Percentiles rank a stretch among this genome's conserved stretches.
phyloP scores from a whole-genome alignment of 2,797 vertebrate genomes.

The Coilia nasus region DNA sequence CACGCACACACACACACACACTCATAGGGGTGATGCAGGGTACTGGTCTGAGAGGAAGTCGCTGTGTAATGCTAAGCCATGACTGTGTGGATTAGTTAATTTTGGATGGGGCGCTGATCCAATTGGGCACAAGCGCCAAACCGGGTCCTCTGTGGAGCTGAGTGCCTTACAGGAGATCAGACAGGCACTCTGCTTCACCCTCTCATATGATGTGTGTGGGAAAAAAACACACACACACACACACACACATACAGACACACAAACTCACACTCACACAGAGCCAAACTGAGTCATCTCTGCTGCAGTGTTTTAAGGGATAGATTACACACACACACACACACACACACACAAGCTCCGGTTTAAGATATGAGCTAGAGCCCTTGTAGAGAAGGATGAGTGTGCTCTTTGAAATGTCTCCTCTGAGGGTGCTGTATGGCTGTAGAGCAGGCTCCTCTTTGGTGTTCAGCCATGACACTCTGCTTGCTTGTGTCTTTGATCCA shows the following conservation, averaged over 20 bases:
- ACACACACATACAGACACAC: too few relatives aligned
- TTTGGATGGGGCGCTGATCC: not conserved
- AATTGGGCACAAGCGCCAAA: not conserved
- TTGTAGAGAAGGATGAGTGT: not conserved
- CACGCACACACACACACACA: too few relatives aligned
- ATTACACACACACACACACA: too few relatives aligned
- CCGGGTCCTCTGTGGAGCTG: not conserved
- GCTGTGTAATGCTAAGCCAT: not conserved
- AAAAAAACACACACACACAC: too few relatives aligned
- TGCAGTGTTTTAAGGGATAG: too few relatives aligned
- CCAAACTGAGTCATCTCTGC: too few relatives aligned
- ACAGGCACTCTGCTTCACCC: too few relatives aligned
- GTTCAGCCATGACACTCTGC: too few relatives aligned
- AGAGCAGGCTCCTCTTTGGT: not conserved
- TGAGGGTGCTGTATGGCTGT: not conserved
- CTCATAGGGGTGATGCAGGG: not conserved
- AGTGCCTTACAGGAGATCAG: not conserved
- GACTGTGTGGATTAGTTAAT: not conserved
- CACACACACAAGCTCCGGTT: too few relatives aligned
- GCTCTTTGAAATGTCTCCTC: not conserved
- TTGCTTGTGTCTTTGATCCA: not conserved
- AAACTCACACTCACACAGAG: too few relatives aligned
- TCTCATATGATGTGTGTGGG: too few relatives aligned
- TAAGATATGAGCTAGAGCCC: not conserved
- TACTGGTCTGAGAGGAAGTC: not conserved